Conservation (phyloP, 2,113 vertebrate genomes). For the Corythoichthys haematopterus region DNA sequence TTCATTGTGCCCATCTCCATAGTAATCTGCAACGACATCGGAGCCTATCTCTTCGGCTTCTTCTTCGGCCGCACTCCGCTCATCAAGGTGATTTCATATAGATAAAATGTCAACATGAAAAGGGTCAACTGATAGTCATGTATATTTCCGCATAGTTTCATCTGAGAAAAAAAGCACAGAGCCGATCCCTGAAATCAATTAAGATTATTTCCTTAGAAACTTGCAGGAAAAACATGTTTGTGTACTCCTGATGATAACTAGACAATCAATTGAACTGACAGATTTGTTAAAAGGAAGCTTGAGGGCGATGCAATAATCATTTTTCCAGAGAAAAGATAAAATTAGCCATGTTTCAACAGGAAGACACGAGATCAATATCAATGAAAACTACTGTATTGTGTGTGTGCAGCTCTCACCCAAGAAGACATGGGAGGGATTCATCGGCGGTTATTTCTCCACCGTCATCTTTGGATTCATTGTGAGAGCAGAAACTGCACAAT, state of each 20-base stretch:
- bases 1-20: slow-evolving; percentile 96
- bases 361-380: neutral
- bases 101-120: neutral
- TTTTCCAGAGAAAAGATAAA: neutral
- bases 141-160: no score
- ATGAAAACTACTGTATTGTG: slow-evolving; percentile 2
- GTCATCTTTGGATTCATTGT: slow-evolving; percentile 94
- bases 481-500: slow-evolving; percentile 62
- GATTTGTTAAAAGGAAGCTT: neutral
- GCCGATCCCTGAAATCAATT: no score
- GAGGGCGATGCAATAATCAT: neutral
- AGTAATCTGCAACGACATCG: slow-evolving; percentile 97
- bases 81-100: slow-evolving; percentile 79
- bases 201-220: neutral
- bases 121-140: no score
- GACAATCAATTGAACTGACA: neutral
- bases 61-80: slow-evolving; percentile 96
- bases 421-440: slow-evolving; percentile 99
- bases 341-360: neutral
- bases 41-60: slow-evolving; percentile 95
- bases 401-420: slow-evolving; percentile 86
- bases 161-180: no score
- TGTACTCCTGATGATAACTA: neutral
- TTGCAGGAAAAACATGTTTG: neutral
- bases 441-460: slow-evolving; percentile 93